Evolutionary conservation across 2,113 vertebrate species (phyloP), one percentile per base, ranked within the genome.

Genomic region (Steatornis caripensis): DNA sequence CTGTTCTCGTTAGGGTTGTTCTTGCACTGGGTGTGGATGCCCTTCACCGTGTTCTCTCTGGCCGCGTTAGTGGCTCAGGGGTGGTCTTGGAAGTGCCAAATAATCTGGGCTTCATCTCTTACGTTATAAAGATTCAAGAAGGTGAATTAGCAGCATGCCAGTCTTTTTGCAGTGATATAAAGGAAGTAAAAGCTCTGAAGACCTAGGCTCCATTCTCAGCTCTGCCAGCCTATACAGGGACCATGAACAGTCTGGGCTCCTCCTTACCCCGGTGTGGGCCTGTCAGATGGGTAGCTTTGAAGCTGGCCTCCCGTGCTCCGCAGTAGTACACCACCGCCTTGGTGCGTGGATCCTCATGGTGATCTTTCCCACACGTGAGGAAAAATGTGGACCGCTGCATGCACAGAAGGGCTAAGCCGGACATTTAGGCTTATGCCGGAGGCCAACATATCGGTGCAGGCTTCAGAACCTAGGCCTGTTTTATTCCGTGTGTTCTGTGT

Each of bases 341-440:
- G 53, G 36, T 46, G 60, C 2, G 3, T 41, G 37, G 61, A 46
- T 75, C 61, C 45, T 81, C 16, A 5, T 2, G 41, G 51, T 58
- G 45, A 21, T 49, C 58, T 62, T 53, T 41, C 30, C 37, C 49
- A n/a, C 23, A n/a, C 0, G 0, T 45, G 61, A 60, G 21, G 64
- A 46, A 30, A 26, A 55, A 12, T 1, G 0, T 54, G 39, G 41
- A 41, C 14, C 0, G 0, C 20, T 51, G 13, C 29, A 12, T n/a
- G 20, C 39, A 15, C 30, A 22, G 37, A 32, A 21, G 18, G 32
- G 46, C 24, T 74, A 27, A 69, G 37, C 53, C 5, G 4, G 21
- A 18, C 19, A 18, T 49, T 60, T n/a, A 10, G 43, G 61, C 34
- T 80, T 36, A 48, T 0, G 1, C n/a, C 43, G 37, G 48, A 61